Base-by-base conservation (phyloP, 2,888 invertebrate genomes). In the Seladonia tumulorum region DNA sequence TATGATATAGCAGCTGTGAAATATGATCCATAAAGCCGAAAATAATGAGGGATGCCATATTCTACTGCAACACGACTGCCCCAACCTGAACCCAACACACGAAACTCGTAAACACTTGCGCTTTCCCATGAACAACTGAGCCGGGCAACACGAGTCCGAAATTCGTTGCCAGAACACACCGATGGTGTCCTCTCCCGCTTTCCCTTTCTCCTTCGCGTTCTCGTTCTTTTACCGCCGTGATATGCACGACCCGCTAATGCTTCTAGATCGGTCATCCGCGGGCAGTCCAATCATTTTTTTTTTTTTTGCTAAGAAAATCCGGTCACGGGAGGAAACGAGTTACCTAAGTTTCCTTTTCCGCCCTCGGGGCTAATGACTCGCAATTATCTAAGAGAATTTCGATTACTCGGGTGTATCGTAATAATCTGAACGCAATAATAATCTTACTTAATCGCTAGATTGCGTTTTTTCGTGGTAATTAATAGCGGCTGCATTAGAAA, bases 91-190 rank as follows among this genome's bases (percentile, higher is more conserved):
- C 79, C 12, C 70, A 22, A 29, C 63, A 60, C 71, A 60, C 72
- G 74, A 60, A 80, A 71, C 68, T 77, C 73, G 76, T 70, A 63
- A 81, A 77, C 85, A 78, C 81, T 86, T 84, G 53, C 77, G 66
- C 81, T 81, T 76, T 81, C 86, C 8, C 76, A 72, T 68, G 77
- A 70, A 85, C 68, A 79, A 86, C 85, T 86, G 80, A 85, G 73
- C 53, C 29, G 12, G 10, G 42, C 12, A 68, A 29, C 47, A 29
- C 29, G 71, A 35, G 29, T 16, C 81, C 85, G 85, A 85, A 86
- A 78, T 85, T 86, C 75, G 66, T 76, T 72, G 71, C 63, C 29
- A 70, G 53, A 71, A 85, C 60, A 53, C 53, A 25, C 68, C 63
- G 35, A 73, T 74, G 60, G n/a, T 71, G 47, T 53, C 60, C 74